Base-by-base conservation (phyloP, 1,140 invertebrate genomes). In the Bombus waltoni region DNA sequence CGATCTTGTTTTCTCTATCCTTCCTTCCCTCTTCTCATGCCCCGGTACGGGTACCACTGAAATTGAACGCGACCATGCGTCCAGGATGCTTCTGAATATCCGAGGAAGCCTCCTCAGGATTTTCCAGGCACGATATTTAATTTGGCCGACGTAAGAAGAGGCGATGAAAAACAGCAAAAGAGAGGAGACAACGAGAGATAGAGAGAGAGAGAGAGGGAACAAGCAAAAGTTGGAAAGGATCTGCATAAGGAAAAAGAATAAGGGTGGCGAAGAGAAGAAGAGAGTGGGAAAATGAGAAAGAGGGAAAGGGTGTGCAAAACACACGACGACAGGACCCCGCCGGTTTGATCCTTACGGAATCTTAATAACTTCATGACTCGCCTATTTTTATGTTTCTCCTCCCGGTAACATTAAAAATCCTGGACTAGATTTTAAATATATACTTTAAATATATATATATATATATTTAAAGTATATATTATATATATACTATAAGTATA, bases 381-480 rank as follows among this genome's bases (percentile, higher is more conserved):
- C 86, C 89, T 93, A 94, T 94, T 95, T 94, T 94, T 94, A 92
- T 93, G 92, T 94, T 92, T 94, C 90, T 93, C 88, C 89, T 89
- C 86, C 82, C 88, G 86, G 90, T 91, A 91, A 92, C 93, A 93
- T 94, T 94, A 93, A 94, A 93, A 95, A 94, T 92, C 93, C 91
- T 90, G 86, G 88, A 90, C 92, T 94, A 93, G 93, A 94, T 91
- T 94, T 53, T 6, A 47, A 18, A 47, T 18, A 47, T 47, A 32
- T 32, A 32, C 32, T 32, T 32, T 32, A 32, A 32, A 32, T 32
- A 32, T 32, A 32, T 32, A 32, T 32, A 32, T 32, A 32, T 32
- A 32, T 1, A 32, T n/a, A n/a, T n/a, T n/a, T n/a, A n/a, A n/a
- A n/a, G n/a, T n/a, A n/a, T n/a, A n/a, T n/a, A n/a, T n/a, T n/a